These are phyloP conservation scores for Sebastes steindachneri DNA, from an alignment of 2,797 vertebrate species.

Conservation along the genomic window DNA sequence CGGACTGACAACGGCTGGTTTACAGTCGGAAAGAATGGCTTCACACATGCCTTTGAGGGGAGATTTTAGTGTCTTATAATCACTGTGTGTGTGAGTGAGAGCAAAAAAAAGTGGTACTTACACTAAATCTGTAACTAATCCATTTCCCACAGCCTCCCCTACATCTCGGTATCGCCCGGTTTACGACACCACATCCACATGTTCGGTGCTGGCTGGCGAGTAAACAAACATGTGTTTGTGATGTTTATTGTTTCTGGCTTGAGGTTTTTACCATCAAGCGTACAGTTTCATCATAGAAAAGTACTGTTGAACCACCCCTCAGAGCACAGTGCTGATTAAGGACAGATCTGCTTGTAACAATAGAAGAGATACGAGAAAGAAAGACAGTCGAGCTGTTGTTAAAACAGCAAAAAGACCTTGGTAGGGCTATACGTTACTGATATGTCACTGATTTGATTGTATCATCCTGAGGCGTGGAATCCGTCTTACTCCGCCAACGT, in stretches of 20 bases:
- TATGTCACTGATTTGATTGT: slow-evolving; percentile 40
- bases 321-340: slow-evolving; percentile 67
- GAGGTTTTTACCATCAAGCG: slow-evolving; percentile 70
- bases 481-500: not conserved
- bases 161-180: slow-evolving; percentile 50
- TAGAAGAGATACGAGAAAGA: slow-evolving; percentile 38
- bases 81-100: not conserved
- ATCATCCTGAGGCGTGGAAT: slow-evolving; percentile 39
- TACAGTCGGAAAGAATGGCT: slow-evolving; percentile 49
- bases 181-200: slow-evolving; percentile 68
- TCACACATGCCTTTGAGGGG: slow-evolving; percentile 48
- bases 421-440: slow-evolving; percentile 37
- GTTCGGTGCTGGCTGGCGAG: slow-evolving; percentile 51
- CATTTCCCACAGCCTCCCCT: slow-evolving; percentile 56
- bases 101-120: not conserved
- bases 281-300: slow-evolving; percentile 67
- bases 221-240: slow-evolving; percentile 77
- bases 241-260: slow-evolving; percentile 77
- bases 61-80: slow-evolving; percentile 21
- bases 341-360: slow-evolving; percentile 70
- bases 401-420: slow-evolving; percentile 31
- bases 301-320: slow-evolving; percentile 44
- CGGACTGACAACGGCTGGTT: slow-evolving; percentile 42
- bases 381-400: slow-evolving; percentile 11
- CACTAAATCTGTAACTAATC: slow-evolving; percentile 73